Base-by-base conservation (phyloP, 2,113 vertebrate species). In the Silurus meridionalis region DNA sequence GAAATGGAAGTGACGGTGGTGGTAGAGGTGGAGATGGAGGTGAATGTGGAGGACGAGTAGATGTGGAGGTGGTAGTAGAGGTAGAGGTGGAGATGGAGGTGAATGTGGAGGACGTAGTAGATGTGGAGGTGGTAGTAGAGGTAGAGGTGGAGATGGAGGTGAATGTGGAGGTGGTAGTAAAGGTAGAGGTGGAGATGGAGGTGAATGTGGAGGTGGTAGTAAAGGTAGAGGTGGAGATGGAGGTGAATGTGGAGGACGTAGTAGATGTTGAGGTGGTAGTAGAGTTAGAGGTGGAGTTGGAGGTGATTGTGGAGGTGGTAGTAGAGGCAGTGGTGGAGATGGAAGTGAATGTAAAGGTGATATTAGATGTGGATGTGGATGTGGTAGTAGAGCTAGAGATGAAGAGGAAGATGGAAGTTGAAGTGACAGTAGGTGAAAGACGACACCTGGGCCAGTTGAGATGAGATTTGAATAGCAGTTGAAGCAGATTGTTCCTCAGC, bases 391-490 rank as follows among this genome's bases (percentile, higher is more conserved):
- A 37, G 28, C 28, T 37, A 37, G 28, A 37, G 28, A 37, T 37
- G 28, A 37, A 37, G 25, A 46, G 10, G 50, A 75, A 75, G 67
- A 46, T 85, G 83, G 74, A 53, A 13, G 71, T 28, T 8, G 63
- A 28, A 50, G 57, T 64, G 86, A 84, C 79, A 74, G 69, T 55
- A 80, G 63, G 80, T 89, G 90, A 53, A 90, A 91, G 78, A 60
- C 55, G 89, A 91, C 88, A 88, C 91, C 85, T 25, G 19, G 82
- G 85, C 74, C 55, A 71, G 87, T 89, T 37, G 28, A 37, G 28
- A 37, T 85, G 87, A 75, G 83, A 91, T 91, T 91, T 91, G 91
- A 90, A 91, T 91, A 91, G 90, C 91, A 91, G 90, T 88, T 89
- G 79, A 89, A 85, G 85, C 74, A 19, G 85, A 89, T 90, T 91